phyloP scores from a whole-genome alignment of 2,113 vertebrate genomes.

The Upupa epops region DNA sequence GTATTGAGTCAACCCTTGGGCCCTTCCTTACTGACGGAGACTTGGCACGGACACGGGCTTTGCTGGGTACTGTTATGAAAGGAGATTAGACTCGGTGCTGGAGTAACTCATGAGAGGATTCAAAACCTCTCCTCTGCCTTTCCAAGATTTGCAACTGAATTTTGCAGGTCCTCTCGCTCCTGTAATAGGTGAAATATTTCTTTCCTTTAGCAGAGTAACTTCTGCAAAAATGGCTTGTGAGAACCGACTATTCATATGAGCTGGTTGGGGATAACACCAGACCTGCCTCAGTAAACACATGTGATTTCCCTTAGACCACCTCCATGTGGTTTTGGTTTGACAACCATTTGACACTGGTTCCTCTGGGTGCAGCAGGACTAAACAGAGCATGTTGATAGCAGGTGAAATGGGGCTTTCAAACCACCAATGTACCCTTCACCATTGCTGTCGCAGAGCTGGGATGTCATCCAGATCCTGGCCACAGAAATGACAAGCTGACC shows the following conservation, averaged over 20 bases:
- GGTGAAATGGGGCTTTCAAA: not conserved
- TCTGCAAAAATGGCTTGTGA: not conserved
- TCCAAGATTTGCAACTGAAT: not conserved
- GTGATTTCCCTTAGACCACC: not conserved
- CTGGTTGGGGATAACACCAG: not conserved
- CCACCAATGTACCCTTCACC: not conserved
- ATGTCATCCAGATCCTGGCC: not conserved
- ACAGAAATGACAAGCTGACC: not conserved
- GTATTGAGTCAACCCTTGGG: not conserved
- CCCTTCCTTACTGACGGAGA: not conserved
- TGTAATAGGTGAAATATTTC: not conserved
- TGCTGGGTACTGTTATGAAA: not conserved
- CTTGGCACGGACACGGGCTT: not conserved
- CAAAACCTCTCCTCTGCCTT: not conserved
- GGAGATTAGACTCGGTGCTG: not conserved
- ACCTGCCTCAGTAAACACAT: accelerated
- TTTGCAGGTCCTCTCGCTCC: not conserved
- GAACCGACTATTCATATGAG: accelerated
- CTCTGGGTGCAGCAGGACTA: not conserved
- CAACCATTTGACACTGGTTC: not conserved
- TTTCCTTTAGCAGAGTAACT: not conserved
- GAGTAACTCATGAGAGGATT: not conserved
- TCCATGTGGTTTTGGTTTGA: not conserved
- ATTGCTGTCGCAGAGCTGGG: not conserved
- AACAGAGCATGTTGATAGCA: not conserved